Evolutionary conservation across 2,888 invertebrate genomes (phyloP).

Genomic region (Trissolcus brochymenae): DNA sequence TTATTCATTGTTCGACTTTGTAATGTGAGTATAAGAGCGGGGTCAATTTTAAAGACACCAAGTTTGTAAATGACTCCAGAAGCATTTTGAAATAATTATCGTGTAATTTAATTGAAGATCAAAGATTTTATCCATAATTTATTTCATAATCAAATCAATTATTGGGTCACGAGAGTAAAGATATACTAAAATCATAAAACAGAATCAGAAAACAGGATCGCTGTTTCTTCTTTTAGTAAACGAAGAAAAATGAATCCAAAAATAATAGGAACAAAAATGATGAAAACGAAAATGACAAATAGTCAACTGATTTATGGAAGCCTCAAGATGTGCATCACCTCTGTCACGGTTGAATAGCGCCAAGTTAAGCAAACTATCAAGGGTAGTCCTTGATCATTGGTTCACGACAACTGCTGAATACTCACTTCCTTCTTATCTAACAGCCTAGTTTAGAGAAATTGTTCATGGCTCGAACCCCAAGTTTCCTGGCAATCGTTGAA

Average conservation of each 20-base stretch:
- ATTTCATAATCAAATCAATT: too few relatives aligned
- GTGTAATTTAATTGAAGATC: too few relatives aligned
- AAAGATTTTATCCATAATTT: too few relatives aligned
- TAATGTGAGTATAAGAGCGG: not conserved
- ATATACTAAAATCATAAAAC: too few relatives aligned
- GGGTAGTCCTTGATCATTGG: constrained; percentile 33
- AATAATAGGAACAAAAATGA: too few relatives aligned
- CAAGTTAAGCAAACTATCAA: constrained; percentile 35
- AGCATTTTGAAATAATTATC: too few relatives aligned
- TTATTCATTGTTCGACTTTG: constrained; percentile 27
- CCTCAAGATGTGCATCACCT: not conserved
- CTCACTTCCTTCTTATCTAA: constrained; percentile 25
- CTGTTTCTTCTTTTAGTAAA: too few relatives aligned
- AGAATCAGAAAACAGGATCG: too few relatives aligned
- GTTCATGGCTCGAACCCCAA: constrained; percentile 39
- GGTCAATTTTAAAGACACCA: too few relatives aligned
- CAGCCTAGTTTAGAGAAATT: constrained; percentile 34
- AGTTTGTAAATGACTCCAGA: too few relatives aligned
- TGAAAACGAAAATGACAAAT: not conserved
- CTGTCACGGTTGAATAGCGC: constrained; percentile 20
- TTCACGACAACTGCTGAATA: constrained; percentile 21
- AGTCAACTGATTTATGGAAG: not conserved
- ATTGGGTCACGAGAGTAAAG: too few relatives aligned
- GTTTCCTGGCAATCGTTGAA: constrained; percentile 48
- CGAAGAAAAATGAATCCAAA: too few relatives aligned